These are phyloP conservation scores for Sebastes nivosus DNA, from an alignment of 2,797 vertebrate genomes.

Conservation along the genomic window DNA sequence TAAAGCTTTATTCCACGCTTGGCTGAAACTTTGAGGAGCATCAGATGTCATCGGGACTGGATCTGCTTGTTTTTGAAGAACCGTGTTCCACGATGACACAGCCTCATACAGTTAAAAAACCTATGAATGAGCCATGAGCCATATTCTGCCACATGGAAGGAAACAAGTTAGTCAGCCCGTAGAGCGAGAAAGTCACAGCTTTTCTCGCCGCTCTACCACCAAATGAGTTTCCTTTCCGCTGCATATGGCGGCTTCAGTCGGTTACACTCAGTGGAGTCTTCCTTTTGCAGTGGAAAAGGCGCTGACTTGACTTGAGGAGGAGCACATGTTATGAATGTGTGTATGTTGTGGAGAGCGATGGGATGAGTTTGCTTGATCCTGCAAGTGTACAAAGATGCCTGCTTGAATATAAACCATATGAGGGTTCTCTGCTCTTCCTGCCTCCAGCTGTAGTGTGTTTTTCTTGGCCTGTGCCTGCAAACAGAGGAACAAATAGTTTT, in stretches of 20 bases:
- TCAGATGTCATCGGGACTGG: conserved; percentile 5
- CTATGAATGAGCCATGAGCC: conserved; percentile 48
- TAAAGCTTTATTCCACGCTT: conserved; percentile 14
- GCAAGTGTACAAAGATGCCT: conserved; percentile 47
- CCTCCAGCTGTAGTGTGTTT: conserved; percentile 75
- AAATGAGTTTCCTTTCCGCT: conserved; percentile 66
- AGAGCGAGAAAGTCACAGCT: conserved; percentile 62
- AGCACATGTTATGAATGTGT: conserved; percentile 19
- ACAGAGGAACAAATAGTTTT: conserved; percentile 67
- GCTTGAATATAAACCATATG: conserved; percentile 66
- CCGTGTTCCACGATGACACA: conserved; percentile 18
- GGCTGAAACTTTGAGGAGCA: neutral
- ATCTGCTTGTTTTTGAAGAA: conserved; percentile 15
- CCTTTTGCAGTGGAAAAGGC: conserved; percentile 61
- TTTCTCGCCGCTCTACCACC: conserved; percentile 43
- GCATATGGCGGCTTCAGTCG: conserved; percentile 37
- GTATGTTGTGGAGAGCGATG: conserved; percentile 25
- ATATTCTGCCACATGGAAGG: conserved; percentile 49
- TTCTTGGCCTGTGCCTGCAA: conserved; percentile 65
- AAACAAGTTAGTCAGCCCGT: conserved; percentile 50
- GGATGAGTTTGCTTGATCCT: conserved; percentile 50
- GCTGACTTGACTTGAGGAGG: conserved; percentile 40
- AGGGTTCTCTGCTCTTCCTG: conserved; percentile 30
- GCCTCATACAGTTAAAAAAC: conserved; percentile 19
- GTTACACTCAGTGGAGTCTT: conserved; percentile 47